These are phyloP conservation scores for Alligator sinensis DNA, from an alignment of 2,113 vertebrate species.

Conservation along the genomic window DNA sequence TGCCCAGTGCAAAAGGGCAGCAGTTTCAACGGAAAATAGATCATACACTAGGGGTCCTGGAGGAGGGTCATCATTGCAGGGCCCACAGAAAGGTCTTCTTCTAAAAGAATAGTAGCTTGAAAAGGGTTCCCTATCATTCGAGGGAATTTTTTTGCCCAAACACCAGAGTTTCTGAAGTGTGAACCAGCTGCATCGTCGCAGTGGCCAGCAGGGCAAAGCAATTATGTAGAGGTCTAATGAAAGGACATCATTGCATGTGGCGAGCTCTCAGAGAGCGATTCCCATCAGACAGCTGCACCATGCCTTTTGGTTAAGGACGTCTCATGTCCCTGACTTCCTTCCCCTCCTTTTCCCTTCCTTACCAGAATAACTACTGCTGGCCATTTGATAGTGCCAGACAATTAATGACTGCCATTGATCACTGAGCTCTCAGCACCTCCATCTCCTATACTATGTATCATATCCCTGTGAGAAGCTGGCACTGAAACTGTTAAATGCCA, in stretches of 20 bases:
- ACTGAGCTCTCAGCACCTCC: not conserved
- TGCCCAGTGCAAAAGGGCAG: not conserved
- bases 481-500: constrained; percentile 48
- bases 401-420: not conserved
- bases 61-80: not conserved
- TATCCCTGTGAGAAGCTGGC: not conserved
- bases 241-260: not conserved
- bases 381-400: constrained; percentile 15
- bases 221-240: not conserved
- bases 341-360: not conserved
- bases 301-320: not conserved
- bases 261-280: not conserved
- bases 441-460: not conserved
- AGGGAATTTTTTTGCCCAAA: not conserved
- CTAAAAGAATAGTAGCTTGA: not conserved
- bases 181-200: not conserved
- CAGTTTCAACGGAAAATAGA: not conserved
- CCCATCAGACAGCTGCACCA: not conserved
- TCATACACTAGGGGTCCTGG: too few species aligned
- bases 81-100: not conserved
- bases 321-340: not conserved
- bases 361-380: not conserved
- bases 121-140: not conserved
- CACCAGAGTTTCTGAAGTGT: not conserved
- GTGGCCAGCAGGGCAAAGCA: not conserved